Evolutionary conservation across 1,140 invertebrate genomes (phyloP), one percentile per base, ranked within the genome.

Genomic region (Teleogryllus occipitalis): DNA sequence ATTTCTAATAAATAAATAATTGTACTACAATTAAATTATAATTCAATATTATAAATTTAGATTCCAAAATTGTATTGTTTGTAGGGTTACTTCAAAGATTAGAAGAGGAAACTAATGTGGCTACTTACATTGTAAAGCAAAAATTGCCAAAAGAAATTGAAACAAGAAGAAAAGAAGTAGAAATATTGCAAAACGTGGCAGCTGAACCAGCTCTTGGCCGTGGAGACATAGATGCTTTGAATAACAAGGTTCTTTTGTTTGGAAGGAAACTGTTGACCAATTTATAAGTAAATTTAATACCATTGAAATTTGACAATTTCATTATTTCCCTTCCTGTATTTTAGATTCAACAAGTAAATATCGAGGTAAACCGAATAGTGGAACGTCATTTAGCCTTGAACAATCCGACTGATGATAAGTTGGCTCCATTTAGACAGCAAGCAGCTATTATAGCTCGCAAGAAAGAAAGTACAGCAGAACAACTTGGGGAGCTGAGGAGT

Each of bases 361-460:
- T 86, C 75, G 91, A 93, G 84, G 87, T 93, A 22, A 92, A 92
- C 81, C 85, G 87, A 77, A 82, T 89, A 27, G 86, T 90, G 0
- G 88, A 90, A 82, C 85, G 86, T 75, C 86, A 87, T 54, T 82
- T 90, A 80, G 87, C 88, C 7, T 84, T 85, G 6, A 83, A 85
- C 1, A 87, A 87, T 77, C 87, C 88, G 2, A 89, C 89, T 27
- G 89, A 91, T 82, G 94, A 96, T 84, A 94, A 95, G 85, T 88
- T 95, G 79, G 91, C 92, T 7, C 91, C 95, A 47, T 96, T 95
- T 83, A 88, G 94, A 72, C 94, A 97, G 83, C 95, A 96, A 87
- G 94, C 94, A 7, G 90, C 91, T 0, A 93, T 95, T 18, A 93
- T 95, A 48, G 88, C 90, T 21, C 89, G 93, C 46, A 94, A 95